Base-by-base conservation (phyloP, 2,113 vertebrate genomes). In the Zootoca vivipara region DNA sequence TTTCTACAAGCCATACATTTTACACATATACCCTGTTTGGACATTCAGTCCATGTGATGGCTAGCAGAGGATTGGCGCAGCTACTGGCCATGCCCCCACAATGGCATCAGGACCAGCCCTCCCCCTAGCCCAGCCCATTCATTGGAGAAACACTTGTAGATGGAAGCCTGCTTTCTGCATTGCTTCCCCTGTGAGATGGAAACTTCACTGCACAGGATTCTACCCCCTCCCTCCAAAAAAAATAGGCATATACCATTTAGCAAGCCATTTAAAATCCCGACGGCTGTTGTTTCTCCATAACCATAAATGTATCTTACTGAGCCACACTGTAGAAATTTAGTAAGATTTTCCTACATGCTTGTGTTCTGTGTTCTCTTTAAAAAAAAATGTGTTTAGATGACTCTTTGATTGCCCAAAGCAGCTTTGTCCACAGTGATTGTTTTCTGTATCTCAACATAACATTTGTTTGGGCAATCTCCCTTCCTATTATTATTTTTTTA, bases 401-500 rank as follows among this genome's bases (percentile, higher is more conserved):
- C 38, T 93, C 90, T 87, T 91, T 80, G 82, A 89, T 78, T 78
- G 87, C 73, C 78, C 62, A 89, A 92, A 94, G 46, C 13, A 85
- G 12, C 87, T 93, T 90, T 92, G 5, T 81, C 42, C 24, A 40
- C 7, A 83, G 80, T 85, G n/a, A 74, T 84, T 91, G 89, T 82
- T 90, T 87, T 88, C 58, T 85, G 0, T 89, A 90, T 91, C 80
- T 96, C 67, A 90, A 62, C 42, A 86, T 85, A 85, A 0, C 83
- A 88, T n/a, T 91, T 90, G 83, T 89, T 94, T 16, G 26, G 89
- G 78, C 83, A 87, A 87, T 94, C 93, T 94, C 18, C 70, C 10
- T 90, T 90, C 73, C 42, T 90, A 90, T n/a, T n/a, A n/a, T n/a
- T n/a, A 88, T 91, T 92, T 91, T 58, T 88, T 95, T 85, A 89